Evolutionary conservation across 2,797 vertebrate species (phyloP).

Genomic region (Psittacula echo): DNA sequence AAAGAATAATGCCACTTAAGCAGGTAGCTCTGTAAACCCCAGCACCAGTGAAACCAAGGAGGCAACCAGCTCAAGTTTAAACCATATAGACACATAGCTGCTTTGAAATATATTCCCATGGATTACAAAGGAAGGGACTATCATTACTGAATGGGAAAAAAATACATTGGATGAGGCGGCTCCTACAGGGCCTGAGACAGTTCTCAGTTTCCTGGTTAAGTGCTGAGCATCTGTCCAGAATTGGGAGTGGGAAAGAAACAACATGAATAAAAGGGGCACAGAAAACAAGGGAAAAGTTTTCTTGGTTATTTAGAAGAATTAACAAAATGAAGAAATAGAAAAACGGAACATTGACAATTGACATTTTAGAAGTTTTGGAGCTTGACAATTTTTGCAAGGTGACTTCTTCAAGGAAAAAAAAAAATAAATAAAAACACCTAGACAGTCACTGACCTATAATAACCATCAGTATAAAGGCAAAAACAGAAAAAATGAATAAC

Average conservation of each 20-base stretch:
- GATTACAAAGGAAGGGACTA: not conserved
- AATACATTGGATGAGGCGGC: accelerated
- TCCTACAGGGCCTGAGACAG: not conserved
- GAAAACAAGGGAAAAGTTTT: not conserved
- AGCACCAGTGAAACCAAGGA: not conserved
- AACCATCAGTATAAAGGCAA: constrained; percentile 45
- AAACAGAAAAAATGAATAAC: constrained; percentile 68
- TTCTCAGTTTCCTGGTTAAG: not conserved
- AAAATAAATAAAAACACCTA: not conserved
- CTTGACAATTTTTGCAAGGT: not conserved
- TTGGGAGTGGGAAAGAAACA: not conserved
- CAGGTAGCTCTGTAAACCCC: not conserved
- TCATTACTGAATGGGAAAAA: accelerated
- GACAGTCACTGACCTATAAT: constrained; percentile 7
- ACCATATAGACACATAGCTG: not conserved
- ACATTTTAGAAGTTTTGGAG: not conserved
- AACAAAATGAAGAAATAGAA: not conserved
- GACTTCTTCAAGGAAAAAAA: constrained; percentile 52
- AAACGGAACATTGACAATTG: not conserved
- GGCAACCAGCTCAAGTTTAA: not conserved
- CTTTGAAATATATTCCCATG: not conserved
- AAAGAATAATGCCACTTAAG: not conserved
- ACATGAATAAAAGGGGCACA: not conserved
- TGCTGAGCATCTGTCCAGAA: accelerated
- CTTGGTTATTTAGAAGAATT: not conserved